phyloP scores from a whole-genome alignment of 1,140 invertebrate genomes.

The Reticulitermes speratus region DNA sequence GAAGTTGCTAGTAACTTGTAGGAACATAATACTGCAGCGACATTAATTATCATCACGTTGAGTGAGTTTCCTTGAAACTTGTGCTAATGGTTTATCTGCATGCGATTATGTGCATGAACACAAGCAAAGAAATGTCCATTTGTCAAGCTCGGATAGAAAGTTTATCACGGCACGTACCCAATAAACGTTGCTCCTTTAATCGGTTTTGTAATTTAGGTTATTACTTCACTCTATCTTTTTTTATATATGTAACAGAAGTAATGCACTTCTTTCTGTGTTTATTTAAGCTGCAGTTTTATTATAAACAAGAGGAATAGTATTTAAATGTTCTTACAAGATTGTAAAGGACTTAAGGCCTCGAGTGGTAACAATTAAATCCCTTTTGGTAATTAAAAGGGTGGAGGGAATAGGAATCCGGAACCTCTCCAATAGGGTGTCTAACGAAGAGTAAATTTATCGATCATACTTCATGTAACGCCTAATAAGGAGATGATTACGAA shows the following conservation, averaged over 20 bases:
- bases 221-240: neutral
- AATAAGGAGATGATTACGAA: too few relatives aligned
- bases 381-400: too few relatives aligned
- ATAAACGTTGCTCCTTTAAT: neutral
- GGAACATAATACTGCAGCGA: neutral
- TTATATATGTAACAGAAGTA: neutral
- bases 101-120: neutral
- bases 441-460: too few relatives aligned
- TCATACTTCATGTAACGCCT: too few relatives aligned
- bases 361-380: too few relatives aligned
- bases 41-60: neutral
- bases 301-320: neutral
- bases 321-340: neutral
- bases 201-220: neutral
- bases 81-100: neutral
- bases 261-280: neutral
- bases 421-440: too few relatives aligned
- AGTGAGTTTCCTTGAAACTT: neutral
- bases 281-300: neutral
- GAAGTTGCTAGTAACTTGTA: neutral
- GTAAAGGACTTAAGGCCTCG: neutral
- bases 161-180: neutral
- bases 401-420: too few relatives aligned
- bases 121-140: neutral
- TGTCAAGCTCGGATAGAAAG: neutral